These are phyloP conservation scores for Meloidogyne floridensis DNA, from an alignment of 1,140 invertebrate genomes.

Conservation along the genomic window DNA sequence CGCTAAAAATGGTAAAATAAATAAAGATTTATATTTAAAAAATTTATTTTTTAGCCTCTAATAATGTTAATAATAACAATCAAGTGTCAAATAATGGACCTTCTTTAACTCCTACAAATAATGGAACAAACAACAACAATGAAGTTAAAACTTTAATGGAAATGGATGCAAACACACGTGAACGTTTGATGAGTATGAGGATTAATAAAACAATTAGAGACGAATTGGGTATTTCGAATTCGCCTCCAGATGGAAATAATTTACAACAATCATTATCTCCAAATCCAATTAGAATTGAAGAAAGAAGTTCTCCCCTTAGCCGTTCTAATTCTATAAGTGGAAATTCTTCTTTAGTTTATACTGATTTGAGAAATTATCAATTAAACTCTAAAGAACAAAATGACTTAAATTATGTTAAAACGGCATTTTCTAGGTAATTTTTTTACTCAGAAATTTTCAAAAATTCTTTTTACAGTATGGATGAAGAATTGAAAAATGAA, in stretches of 20 bases:
- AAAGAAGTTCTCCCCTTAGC: neutral
- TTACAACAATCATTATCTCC: neutral
- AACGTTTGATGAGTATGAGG: neutral
- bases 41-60: neutral
- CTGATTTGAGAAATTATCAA: constrained; percentile 25
- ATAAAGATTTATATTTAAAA: neutral
- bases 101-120: neutral
- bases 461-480: constrained; percentile 12
- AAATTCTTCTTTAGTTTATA: neutral
- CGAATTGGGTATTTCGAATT: neutral
- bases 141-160: neutral
- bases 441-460: neutral
- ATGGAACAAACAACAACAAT: neutral
- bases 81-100: neutral
- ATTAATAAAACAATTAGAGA: neutral
- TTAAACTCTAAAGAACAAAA: constrained; percentile 33
- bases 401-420: constrained; percentile 30
- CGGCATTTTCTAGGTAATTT: neutral
- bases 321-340: constrained; percentile 10
- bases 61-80: neutral
- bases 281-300: neutral
- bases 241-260: neutral
- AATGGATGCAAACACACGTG: neutral
- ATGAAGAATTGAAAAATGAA: constrained; percentile 26
- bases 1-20: neutral